Evolutionary conservation across 2,888 invertebrate genomes (phyloP).

Genomic region (Cheilosia impressa): DNA sequence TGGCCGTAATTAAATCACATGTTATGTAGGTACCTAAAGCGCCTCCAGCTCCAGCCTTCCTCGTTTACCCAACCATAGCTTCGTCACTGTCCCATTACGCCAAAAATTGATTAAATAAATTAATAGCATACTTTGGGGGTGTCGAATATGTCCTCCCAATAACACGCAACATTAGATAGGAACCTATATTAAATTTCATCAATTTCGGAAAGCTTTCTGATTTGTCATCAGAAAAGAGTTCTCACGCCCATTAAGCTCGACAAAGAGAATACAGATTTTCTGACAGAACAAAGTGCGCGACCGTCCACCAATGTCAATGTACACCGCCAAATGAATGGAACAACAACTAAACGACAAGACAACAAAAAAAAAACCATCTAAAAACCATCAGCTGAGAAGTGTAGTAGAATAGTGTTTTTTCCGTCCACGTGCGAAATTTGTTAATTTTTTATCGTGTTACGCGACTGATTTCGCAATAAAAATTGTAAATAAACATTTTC

Average conservation of each 20-base stretch:
- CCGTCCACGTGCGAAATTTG: conserved; percentile 60
- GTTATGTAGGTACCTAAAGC: too few species aligned
- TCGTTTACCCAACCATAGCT: too few species aligned
- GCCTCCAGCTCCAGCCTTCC: too few species aligned
- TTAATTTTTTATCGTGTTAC: conserved; percentile 15
- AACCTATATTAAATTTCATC: not conserved
- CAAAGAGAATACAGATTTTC: not conserved
- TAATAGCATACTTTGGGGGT: conserved; percentile 30
- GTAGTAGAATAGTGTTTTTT: conserved; percentile 48
- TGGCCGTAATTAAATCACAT: too few species aligned
- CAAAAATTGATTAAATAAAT: not conserved
- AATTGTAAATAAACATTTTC: conserved; percentile 1
- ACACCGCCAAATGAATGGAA: conserved; percentile 45
- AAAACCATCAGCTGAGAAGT: conserved; percentile 44
- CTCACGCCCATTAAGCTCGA: conserved; percentile 4
- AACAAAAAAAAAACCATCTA: not conserved
- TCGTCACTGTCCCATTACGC: too few species aligned
- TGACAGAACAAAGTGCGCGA: conserved; percentile 21
- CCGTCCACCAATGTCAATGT: conserved; percentile 43
- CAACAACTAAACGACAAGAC: conserved; percentile 8
- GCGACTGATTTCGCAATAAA: conserved; percentile 2
- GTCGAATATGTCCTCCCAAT: conserved; percentile 23
- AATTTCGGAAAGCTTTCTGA: not conserved
- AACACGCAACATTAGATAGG: conserved; percentile 25
- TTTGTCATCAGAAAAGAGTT: not conserved